A percentile compares a stretch with the other conserved stretches of the same genome.
These are phyloP conservation scores for Trissolcus brochymenae DNA, from an alignment of 2,888 invertebrate genomes.

Conservation along the genomic window DNA sequence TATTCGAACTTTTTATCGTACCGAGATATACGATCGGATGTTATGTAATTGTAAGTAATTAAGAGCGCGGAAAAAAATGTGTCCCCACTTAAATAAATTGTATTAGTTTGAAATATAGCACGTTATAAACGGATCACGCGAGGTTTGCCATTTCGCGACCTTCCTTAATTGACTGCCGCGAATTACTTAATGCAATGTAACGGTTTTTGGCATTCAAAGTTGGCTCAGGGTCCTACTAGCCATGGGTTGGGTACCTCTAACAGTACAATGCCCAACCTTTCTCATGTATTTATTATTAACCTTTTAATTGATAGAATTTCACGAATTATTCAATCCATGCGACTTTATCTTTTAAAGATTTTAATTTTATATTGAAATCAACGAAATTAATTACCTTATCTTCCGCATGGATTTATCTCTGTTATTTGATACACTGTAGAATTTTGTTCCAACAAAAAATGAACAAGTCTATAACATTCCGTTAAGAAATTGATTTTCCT, in stretches of 20 bases:
- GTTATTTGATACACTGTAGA: too few species aligned
- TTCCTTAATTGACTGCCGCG: constrained; percentile 58
- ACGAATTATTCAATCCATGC: constrained; percentile 14
- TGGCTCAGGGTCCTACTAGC: constrained; percentile 43
- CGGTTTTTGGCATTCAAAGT: constrained; percentile 58
- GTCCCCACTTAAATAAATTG: constrained; percentile 44
- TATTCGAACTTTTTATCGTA: constrained; percentile 19
- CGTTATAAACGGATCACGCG: constrained; percentile 56
- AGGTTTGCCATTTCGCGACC: constrained; percentile 55
- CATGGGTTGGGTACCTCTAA: constrained; percentile 47
- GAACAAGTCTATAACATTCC: too few species aligned
- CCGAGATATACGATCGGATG: constrained; percentile 31
- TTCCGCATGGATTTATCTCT: too few species aligned
- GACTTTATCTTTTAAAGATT: too few species aligned
- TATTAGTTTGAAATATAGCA: constrained; percentile 52
- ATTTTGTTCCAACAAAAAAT: too few species aligned
- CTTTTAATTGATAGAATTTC: constrained; percentile 51
- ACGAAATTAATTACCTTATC: too few species aligned
- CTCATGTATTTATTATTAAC: constrained; percentile 51
- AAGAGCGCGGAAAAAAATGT: constrained; percentile 33
- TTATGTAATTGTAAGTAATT: constrained; percentile 48
- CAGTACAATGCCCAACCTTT: constrained; percentile 49
- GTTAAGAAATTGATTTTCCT: too few species aligned
- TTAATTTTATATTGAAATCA: too few species aligned
- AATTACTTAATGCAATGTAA: constrained; percentile 58